A percentile compares a stretch with the other conserved stretches of the same genome.
phyloP scores from a whole-genome alignment of 2,888 invertebrate genomes.

The Stegophylla sp. region DNA sequence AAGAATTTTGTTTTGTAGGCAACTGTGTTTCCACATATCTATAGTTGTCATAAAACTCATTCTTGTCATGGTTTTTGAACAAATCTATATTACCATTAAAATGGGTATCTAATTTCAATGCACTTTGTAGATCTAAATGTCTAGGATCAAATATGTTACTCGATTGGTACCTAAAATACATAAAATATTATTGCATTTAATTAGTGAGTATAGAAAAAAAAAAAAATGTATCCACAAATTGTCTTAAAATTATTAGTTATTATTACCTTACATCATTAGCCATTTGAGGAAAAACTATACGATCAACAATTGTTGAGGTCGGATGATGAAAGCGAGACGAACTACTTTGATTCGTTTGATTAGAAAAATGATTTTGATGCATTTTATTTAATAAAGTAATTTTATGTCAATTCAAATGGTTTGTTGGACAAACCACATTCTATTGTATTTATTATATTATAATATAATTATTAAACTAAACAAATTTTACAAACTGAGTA shows the following conservation, averaged over 20 bases:
- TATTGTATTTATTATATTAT: not conserved
- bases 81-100: constrained; percentile 55
- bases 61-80: constrained; percentile 56
- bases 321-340: constrained; percentile 59
- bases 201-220: not conserved
- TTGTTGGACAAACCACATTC: constrained; percentile 38
- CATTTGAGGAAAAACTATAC: constrained; percentile 60
- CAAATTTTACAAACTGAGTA: not conserved
- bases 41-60: constrained; percentile 46
- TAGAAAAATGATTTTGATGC: constrained; percentile 61
- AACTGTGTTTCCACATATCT: constrained; percentile 34
- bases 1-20: constrained; percentile 34
- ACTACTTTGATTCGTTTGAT: constrained; percentile 60
- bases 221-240: not conserved
- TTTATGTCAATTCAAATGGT: constrained; percentile 61
- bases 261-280: constrained; percentile 60
- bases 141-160: constrained; percentile 47
- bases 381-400: constrained; percentile 60
- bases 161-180: constrained; percentile 40
- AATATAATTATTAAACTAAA: not conserved
- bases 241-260: constrained; percentile 14
- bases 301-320: constrained; percentile 60
- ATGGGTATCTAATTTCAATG: constrained; percentile 55
- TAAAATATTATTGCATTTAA: not conserved
- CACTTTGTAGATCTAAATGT: constrained; percentile 47